Base-by-base conservation (phyloP, 2,797 vertebrate species). In the Denticeps clupeoides region DNA sequence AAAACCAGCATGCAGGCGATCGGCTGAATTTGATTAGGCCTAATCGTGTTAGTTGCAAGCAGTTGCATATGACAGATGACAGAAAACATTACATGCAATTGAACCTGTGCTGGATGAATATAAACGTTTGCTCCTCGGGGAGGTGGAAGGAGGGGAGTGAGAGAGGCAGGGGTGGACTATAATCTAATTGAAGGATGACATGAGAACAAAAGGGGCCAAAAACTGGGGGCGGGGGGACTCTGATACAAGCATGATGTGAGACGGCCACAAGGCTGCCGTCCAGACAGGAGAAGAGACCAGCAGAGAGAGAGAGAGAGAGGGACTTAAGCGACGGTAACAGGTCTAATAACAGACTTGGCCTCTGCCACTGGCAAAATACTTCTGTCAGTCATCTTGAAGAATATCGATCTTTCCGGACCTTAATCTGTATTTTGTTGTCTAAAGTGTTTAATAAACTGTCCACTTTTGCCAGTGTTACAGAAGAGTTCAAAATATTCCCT, bases 131-230 rank as follows among this genome's bases (percentile, higher is more conserved):
- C 64, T 63, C 63, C 53, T 56, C 55, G 59, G 44, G 52, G 47
- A 37, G 16, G 8, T 55, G 43, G 32, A 46, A 51, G 55, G 46
- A 43, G 41, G 28, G 37, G 41, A 41, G 23, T 24, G 16, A 55
- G 49, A 60, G 45, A 19, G 41, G 43, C 33, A 41, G 61, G 41
- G 26, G 45, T 47, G 54, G 61, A 25, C 51, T 32, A 59, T 81
- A 81, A 84, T 83, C 71, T 73, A 82, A 83, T 82, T 63, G 61
- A 67, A 57, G 69, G 68, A 75, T 71, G 79, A 80, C 81, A 82
- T 68, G 69, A 71, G 74, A 72, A 79, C 72, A 78, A 78, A 80
- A 74, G 75, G 73, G n/a, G 74, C 75, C 75, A 70, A 75, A 77
- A 79, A 59, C 43, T 67, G 65, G 65, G 70, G 71, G n/a, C n/a